Base-by-base conservation (phyloP, 2,888 invertebrate species). In the Drosophila prostipennis region DNA sequence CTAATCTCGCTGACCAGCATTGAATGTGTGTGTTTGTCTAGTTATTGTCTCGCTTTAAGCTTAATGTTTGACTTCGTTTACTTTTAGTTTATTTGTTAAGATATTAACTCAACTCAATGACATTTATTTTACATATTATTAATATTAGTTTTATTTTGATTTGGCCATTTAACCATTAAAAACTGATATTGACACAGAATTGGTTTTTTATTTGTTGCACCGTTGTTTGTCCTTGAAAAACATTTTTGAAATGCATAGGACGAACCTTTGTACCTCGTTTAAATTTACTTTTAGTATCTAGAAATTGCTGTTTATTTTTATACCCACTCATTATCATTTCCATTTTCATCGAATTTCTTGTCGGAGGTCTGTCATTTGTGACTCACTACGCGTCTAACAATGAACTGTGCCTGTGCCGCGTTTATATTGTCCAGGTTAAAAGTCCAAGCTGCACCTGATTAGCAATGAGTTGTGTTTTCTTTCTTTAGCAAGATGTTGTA, bases 121-220 rank as follows among this genome's bases (percentile, higher is more conserved):
- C 37, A 37, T 46, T 37, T 53, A 49, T 74, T 67, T 54, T 58
- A 49, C n/a, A 19, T 32, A 57, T 46, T 58, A 43, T 54, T 74
- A 55, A 42, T 65, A 34, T 58, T 55, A 45, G 46, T 57, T 61
- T 42, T 74, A 60, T 6, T 56, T 29, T 43, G 42, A 40, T 71
- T 72, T 69, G 34, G 57, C 67, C 67, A 63, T 56, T 68, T 63
- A 71, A 65, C 61, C 59, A 76, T 83, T 77, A 78, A 80, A 80
- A 36, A 45, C 32, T 51, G 49, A 74, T 56, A 52, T 40, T 48
- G 36, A 64, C 63, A 57, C 56, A 26, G 61, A 65, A 67, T 79
- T 72, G 34, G 54, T 46, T 59, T 76, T 78, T 80, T 61, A 64
- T 72, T 59, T 23, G 11, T 29, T 40, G 10, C 45, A 52, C 39